Base-by-base conservation (phyloP, 2,113 vertebrate species). In the Tenebrosternarchus preto region DNA sequence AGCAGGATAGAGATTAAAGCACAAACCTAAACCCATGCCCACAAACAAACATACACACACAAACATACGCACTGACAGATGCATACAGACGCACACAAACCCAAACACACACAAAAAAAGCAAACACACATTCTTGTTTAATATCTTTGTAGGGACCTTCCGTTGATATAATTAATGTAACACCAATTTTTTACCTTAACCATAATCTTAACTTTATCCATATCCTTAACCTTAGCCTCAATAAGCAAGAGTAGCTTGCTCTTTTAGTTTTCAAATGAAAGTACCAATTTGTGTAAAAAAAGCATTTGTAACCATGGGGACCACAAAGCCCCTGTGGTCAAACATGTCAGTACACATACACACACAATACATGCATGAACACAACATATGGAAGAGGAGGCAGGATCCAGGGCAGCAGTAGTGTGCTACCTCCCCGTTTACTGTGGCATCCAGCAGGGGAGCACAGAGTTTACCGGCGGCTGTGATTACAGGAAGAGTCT, bases 1-100 rank as follows among this genome's bases (percentile, higher is more conserved):
- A 82, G 81, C 86, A 88, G 78, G 85, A 89, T 89, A 83, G 66
- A 80, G 79, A 31, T 25, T 56, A 33, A 57, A 60, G 63, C 61
- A 80, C 55, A 59, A 5, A 74, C 55, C 59, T 0, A 39, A 11
- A 43, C 56, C 31, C 25, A 27, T 15, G 12, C 15, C 3, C 2
- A 63, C 60, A 25, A 27, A n/a, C 22, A 12, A 7, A 25, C 9
- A 25, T 39, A 29, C 33, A 46, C 60, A 15, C 24, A 25, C 22
- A 43, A n/a, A 72, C 19, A 61, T 59, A 29, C 55, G 57, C n/a
- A 71, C 36, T 24, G 31, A 72, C 19, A 61, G 43, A 29, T 33
- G 57, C n/a, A 71, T 24, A 53, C 36, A 36, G 15, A 56, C 57
- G 31, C 19, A 31, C 22, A 36, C 31, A 57, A 11, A 68, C 50